Evolutionary conservation across 2,888 invertebrate species (phyloP), one percentile per base, ranked within the genome.

Genomic region (Fabriciana adippe): DNA sequence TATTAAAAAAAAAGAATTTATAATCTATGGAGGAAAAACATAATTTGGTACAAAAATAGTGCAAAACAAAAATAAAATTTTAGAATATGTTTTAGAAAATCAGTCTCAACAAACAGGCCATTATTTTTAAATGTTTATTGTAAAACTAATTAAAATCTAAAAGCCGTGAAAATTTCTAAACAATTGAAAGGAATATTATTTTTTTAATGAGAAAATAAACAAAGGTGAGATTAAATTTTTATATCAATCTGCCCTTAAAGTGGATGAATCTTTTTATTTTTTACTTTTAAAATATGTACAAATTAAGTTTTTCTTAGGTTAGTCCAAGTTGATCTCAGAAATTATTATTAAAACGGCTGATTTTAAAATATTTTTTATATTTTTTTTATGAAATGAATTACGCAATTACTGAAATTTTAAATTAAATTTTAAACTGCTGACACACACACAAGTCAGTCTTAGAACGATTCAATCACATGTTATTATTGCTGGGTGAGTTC

Each of bases 61-160:
- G 61, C 53, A 55, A 66, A 48, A 63, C 63, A 59, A 81, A 80
- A 78, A 72, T 78, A 74, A 76, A 73, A 80, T 82, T 84, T 85
- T 84, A 88, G 86, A 88, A 83, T 85, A 87, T 84, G 81, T 82
- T 85, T 87, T 85, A 94, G 87, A 91, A 91, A 90, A 92, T 92
- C 92, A 92, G 92, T 92, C 92, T 92, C 90, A 88, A 89, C 82
- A 85, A 88, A 90, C 92, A 92, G 92, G 92, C 92, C 92, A 85
- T 91, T 85, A 80, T 86, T 87, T 18, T 84, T 83, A 81, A 79
- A 85, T 82, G 81, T 81, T 74, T 76, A 73, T 62, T 80, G 77
- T 81, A 84, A 83, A 73, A 79, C 77, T 85, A 82, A 81, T 79
- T 64, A 55, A 59, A 64, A 63, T 64, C 55, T 63, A 79, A 81